These are phyloP conservation scores for Drosophila picticornis DNA, from an alignment of 2,888 invertebrate species.

Conservation along the genomic window DNA sequence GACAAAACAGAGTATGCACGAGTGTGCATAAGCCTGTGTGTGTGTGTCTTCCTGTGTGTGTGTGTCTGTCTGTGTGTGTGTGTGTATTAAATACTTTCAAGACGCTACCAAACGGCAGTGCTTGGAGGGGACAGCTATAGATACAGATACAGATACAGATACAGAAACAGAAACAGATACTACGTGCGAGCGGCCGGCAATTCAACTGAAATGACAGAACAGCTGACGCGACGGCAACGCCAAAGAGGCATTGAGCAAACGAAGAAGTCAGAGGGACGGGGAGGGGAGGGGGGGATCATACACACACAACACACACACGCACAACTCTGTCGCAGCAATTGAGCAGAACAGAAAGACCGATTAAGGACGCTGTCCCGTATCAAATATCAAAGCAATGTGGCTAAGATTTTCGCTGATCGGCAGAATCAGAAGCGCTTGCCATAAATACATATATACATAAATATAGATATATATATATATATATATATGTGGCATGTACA, in stretches of 20 bases:
- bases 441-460: background rate
- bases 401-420: constrained; percentile 48
- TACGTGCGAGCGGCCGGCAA: constrained; percentile 55
- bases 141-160: constrained; percentile 9
- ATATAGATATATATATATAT: background rate
- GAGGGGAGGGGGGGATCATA: background rate
- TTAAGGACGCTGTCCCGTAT: constrained; percentile 50
- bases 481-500: background rate
- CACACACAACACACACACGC: background rate
- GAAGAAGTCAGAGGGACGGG: no score
- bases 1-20: constrained; percentile 71
- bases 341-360: constrained; percentile 19
- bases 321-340: background rate
- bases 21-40: constrained; percentile 37
- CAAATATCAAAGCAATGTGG: constrained; percentile 61
- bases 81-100: constrained; percentile 61
- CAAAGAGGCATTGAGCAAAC: constrained; percentile 6
- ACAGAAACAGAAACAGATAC: constrained; percentile 25
- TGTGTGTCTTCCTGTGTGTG: constrained; percentile 11
- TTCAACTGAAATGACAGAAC: constrained; percentile 65
- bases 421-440: constrained; percentile 23
- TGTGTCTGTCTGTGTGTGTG: constrained; percentile 9
- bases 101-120: constrained; percentile 47
- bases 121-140: constrained; percentile 40
- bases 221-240: constrained; percentile 49